Percentiles rank a stretch among this genome's conserved stretches.
These are phyloP conservation scores for Lasioglossum lativentre DNA, from an alignment of 2,888 invertebrate genomes.

Conservation along the genomic window DNA sequence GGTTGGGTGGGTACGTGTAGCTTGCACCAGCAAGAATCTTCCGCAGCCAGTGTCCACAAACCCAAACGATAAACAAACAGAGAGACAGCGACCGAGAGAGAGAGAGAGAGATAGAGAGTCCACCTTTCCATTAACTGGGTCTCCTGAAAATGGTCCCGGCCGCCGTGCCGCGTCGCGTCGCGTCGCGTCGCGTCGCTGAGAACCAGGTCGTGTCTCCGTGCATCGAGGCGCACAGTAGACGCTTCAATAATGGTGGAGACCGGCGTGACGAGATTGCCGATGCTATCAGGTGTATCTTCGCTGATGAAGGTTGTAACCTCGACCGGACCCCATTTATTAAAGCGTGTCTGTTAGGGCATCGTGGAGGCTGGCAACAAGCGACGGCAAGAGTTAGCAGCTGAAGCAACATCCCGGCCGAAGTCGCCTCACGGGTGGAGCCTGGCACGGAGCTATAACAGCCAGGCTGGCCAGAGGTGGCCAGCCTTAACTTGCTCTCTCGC, in stretches of 20 bases:
- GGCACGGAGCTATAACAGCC: slow-evolving; percentile 3
- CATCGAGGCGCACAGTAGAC: slow-evolving; percentile 71
- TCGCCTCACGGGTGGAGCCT: slow-evolving; percentile 20
- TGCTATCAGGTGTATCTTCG: slow-evolving; percentile 79
- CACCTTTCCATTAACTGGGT: slow-evolving; percentile 20
- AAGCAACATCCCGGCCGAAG: slow-evolving; percentile 3
- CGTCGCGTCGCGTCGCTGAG: neutral
- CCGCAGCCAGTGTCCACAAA: slow-evolving; percentile 4
- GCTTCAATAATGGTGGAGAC: slow-evolving; percentile 74
- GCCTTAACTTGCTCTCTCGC: slow-evolving; percentile 61
- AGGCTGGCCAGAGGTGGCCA: slow-evolving; percentile 15
- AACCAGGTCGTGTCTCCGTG: slow-evolving; percentile 54
- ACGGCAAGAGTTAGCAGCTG: slow-evolving; percentile 42
- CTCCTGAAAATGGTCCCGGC: slow-evolving; percentile 14
- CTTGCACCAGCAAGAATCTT: slow-evolving; percentile 10
- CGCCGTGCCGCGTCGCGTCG: slow-evolving; percentile 1
- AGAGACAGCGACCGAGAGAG: neutral
- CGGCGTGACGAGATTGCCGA: slow-evolving; percentile 80
- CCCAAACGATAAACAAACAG: slow-evolving; percentile 25
- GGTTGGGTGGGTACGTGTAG: neutral
- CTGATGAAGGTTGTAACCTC: slow-evolving; percentile 82
- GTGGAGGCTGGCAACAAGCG: slow-evolving; percentile 50
- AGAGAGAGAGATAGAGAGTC: neutral
- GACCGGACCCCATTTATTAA: slow-evolving; percentile 80
- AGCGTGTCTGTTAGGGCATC: slow-evolving; percentile 67